These are phyloP conservation scores for Holothuria glaberrima DNA, from an alignment of 35 echinoderm and acorn worm species.

Conservation along the genomic window DNA sequence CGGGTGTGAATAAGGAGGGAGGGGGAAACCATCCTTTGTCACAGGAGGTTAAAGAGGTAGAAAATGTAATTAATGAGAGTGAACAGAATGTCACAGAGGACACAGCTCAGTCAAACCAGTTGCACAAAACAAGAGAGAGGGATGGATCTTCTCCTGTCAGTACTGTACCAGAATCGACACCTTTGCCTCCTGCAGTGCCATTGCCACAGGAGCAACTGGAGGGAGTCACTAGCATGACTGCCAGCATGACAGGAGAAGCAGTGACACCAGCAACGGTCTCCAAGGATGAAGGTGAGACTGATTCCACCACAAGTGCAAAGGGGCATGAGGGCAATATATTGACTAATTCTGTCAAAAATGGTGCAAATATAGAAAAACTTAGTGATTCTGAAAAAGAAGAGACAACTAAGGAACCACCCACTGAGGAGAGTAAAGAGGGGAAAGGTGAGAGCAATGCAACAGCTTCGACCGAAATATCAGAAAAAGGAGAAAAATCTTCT, in stretches of 20 bases:
- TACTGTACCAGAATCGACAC: too few relatives aligned
- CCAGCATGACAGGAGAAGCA: not conserved
- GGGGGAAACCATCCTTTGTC: too few relatives aligned
- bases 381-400: too few relatives aligned
- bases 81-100: too few relatives aligned
- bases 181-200: too few relatives aligned
- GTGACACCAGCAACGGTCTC: not conserved
- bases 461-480: not conserved
- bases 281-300: not conserved
- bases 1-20: not conserved
- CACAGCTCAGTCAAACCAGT: too few relatives aligned
- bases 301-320: not conserved
- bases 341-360: conserved; percentile 4
- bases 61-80: too few relatives aligned
- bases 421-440: not conserved
- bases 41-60: too few relatives aligned
- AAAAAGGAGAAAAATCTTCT: not conserved
- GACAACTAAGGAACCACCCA: not conserved
- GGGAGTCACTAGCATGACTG: not conserved
- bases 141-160: too few relatives aligned
- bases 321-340: conserved; percentile 20
- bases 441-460: not conserved
- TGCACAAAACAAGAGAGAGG: too few relatives aligned
- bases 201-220: not conserved
- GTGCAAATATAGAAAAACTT: conserved; percentile 2